Conservation (phyloP, 2,113 vertebrate species). For the Caranx ignobilis region DNA sequence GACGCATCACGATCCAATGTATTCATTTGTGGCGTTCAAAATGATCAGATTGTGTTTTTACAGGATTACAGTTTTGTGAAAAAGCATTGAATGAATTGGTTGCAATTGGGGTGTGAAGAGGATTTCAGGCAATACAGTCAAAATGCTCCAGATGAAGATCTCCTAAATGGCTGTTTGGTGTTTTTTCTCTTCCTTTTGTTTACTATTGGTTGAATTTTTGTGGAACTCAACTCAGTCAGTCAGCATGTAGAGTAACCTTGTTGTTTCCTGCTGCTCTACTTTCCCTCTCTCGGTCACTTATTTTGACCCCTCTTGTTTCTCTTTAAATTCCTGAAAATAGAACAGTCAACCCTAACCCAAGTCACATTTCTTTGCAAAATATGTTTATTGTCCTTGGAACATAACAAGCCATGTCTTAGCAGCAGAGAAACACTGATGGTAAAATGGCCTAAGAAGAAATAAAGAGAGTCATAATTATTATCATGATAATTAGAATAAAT, state of each 20-base stretch:
- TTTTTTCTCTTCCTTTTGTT: slow-evolving; percentile 1
- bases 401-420: neutral
- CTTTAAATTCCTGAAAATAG: neutral
- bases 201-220: neutral
- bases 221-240: neutral
- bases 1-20: too few relatives aligned
- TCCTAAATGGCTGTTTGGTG: neutral
- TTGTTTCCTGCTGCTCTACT: neutral
- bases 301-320: neutral
- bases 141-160: too few relatives aligned
- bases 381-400: neutral
- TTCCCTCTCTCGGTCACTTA: slow-evolving; percentile 4
- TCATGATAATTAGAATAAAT: too few relatives aligned
- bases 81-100: too few relatives aligned
- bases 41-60: too few relatives aligned
- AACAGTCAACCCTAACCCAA: neutral
- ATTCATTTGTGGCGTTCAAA: too few relatives aligned
- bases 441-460: neutral
- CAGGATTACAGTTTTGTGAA: too few relatives aligned
- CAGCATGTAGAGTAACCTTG: neutral
- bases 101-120: too few relatives aligned
- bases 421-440: neutral
- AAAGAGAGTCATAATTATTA: too few relatives aligned
- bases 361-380: neutral
- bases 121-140: too few relatives aligned